A percentile compares a stretch with the other conserved stretches of the same genome.
phyloP scores from a whole-genome alignment of 2,113 vertebrate genomes.

The Bungarus multicinctus region DNA sequence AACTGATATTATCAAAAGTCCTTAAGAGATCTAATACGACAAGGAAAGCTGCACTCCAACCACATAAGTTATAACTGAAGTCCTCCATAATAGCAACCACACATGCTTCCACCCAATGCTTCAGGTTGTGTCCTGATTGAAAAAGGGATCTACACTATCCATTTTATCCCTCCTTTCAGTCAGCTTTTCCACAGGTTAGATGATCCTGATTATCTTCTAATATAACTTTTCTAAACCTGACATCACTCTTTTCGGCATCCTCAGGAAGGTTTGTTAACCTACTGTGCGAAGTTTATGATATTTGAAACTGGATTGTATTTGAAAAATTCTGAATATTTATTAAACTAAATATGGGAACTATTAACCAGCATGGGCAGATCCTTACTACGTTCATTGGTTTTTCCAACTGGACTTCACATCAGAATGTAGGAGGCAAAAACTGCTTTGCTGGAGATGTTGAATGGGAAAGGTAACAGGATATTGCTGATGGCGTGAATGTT shows the following conservation, averaged over 20 bases:
- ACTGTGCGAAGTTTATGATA: too few species aligned
- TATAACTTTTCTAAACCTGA: background rate
- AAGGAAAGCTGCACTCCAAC: background rate
- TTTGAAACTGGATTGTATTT: too few species aligned
- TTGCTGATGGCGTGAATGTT: background rate
- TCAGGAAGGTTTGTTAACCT: background rate
- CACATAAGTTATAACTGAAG: background rate
- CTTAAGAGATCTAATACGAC: background rate
- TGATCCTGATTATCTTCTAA: background rate
- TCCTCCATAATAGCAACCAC: background rate
- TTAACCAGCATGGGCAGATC: background rate
- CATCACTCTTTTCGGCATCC: background rate
- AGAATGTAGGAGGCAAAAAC: background rate
- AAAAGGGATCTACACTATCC: background rate
- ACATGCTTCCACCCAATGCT: background rate
- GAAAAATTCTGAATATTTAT: background rate
- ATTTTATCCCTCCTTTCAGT: background rate
- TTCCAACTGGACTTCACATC: background rate
- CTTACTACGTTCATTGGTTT: background rate
- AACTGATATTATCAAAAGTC: background rate
- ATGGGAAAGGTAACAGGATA: background rate
- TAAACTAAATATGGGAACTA: background rate
- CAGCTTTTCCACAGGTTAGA: background rate
- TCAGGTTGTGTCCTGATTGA: background rate
- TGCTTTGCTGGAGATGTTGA: background rate